phyloP scores from a whole-genome alignment of 2,888 invertebrate species.

The Chironomus riparius region DNA sequence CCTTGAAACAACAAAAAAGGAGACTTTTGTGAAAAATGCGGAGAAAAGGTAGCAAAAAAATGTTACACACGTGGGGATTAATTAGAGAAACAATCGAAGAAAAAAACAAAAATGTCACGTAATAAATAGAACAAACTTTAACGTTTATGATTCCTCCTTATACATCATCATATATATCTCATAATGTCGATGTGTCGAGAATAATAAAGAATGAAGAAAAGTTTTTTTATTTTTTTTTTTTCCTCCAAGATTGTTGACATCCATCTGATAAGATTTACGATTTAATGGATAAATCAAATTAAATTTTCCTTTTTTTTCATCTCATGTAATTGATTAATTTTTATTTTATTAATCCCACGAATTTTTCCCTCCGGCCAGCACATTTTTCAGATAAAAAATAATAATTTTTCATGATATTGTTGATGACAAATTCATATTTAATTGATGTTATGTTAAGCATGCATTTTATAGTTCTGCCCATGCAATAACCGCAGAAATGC shows the following conservation, averaged over 20 bases:
- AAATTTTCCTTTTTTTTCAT: not conserved
- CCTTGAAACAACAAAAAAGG: not conserved
- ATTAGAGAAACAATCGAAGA: conserved; percentile 26
- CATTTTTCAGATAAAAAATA: not conserved
- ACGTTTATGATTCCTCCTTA: conserved; percentile 14
- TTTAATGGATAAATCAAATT: too few species aligned
- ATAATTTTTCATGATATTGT: not conserved
- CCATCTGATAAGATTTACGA: too few species aligned
- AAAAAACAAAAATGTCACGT: conserved; percentile 9
- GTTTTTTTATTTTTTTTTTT: not conserved
- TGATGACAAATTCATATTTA: conserved; percentile 22
- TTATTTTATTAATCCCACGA: not conserved
- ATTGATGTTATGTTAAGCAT: not conserved
- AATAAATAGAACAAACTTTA: conserved; percentile 8
- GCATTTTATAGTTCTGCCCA: too few species aligned
- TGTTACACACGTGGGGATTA: not conserved
- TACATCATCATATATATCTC: not conserved
- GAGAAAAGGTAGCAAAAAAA: not conserved
- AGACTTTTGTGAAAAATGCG: not conserved
- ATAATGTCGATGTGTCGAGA: not conserved
- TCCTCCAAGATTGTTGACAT: too few species aligned
- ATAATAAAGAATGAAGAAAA: conserved; percentile 6
- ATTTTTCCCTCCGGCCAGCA: not conserved
- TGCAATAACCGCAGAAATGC: too few species aligned
- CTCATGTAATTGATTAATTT: not conserved